Base-by-base conservation (phyloP, 2,888 invertebrate species). In the Drosophila fulvimacula region DNA sequence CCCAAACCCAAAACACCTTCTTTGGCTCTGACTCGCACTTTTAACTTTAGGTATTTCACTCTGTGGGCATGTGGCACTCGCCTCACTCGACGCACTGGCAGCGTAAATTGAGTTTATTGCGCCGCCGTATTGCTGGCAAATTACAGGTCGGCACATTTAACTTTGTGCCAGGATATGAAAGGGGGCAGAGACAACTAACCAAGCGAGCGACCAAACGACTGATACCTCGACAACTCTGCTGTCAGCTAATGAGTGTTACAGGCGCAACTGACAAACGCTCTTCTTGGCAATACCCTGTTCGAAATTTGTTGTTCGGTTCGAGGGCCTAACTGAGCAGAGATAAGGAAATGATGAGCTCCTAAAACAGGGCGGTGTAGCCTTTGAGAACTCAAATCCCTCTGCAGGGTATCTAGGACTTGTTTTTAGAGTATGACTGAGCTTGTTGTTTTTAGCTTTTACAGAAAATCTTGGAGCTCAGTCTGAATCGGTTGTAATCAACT, bases 101-200 rank as follows among this genome's bases (percentile, higher is more conserved):
- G 80, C 76, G 75, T 79, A 82, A 86, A 86, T 83, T 87, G 82
- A 79, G 81, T 81, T 81, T 90, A 85, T 86, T 81, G 91, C 86
- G 86, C 82, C 75, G 89, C 86, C 82, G 84, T 90, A 85, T 88
- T 81, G 81, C 90, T 66, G 76, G 82, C 79, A 91, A 90, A 90
- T 90, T 90, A 90, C 77, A 90, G 90, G 90, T 86, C 89, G 89
- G 89, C 88, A 67, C 81, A 78, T 90, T 90, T 91, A 90, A 90
- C 89, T 90, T 91, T 90, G 90, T 76, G 79, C 72, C 83, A 83
- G 90, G 90, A 88, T 81, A 81, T 81, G 75, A 66, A 64, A 75
- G 69, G 65, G 60, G 77, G 72, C 62, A 65, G 69, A 56, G 59
- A 58, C 55, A 69, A 51, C 48, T 51, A 51, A 64, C 44, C 59